Evolutionary conservation across 2,888 invertebrate genomes (phyloP), one percentile per base, ranked within the genome.

Genomic region (Blastobasis lacticolella): DNA sequence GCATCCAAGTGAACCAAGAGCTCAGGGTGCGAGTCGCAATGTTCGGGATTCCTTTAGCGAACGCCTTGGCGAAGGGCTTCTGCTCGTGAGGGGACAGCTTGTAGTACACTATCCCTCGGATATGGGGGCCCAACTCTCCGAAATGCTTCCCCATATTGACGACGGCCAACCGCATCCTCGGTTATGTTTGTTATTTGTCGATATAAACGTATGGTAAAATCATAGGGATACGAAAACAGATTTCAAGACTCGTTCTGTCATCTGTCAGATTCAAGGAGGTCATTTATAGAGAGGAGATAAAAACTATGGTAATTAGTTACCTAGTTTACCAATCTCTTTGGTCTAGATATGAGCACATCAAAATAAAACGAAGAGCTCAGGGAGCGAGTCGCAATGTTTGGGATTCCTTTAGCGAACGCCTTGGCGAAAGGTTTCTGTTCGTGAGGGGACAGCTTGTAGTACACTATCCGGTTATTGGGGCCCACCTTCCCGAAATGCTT

Each of bases 21-120:
- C 91, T 89, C 4, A 87, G 70, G 45, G 93, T 78, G 61, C 97
- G 90, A 49, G 94, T 88, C 43, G 94, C 55, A 7, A 91, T 78
- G 70, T 96, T 97, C 0, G 94, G 94, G 5, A 96, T 43, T 9
- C 95, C 94, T 59, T 93, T 85, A 6, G 89, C 85, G 52, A 96
- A 74, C 0, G 90, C 82, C 46, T 94, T 94, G 50, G 92, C 94
- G 66, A 95, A 96, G 2, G 95, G 93, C 67, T 91, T 94, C 73
- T 93, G 94, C 74, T 98, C 97, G 71, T 94, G 93, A 1, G 95
- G 95, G 23, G 97, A 97, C 36, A 97, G 64, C 63, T 91, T 92
- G 78, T 94, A 96, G 57, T 90, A 92, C 53, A 97, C 90, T 55
- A 97, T 90, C n/a, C 96, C 95, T 59, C 95, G 90, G 42, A 96